phyloP scores from a whole-genome alignment of 2,797 vertebrate species.

The Syngnathus rostellatus region DNA sequence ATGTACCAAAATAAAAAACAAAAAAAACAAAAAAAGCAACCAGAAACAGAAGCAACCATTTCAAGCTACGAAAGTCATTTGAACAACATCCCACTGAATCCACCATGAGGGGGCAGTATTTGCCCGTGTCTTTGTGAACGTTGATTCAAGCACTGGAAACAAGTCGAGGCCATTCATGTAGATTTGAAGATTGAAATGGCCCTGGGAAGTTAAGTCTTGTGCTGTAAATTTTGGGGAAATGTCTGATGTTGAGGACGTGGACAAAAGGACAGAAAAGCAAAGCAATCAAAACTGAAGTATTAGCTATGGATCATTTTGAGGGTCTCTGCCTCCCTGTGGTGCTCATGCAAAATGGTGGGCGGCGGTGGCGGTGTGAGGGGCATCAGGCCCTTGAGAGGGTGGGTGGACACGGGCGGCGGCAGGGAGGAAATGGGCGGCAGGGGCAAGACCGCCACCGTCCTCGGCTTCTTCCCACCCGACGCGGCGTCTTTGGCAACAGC shows the following conservation, averaged over 20 bases:
- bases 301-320: conserved; percentile 72
- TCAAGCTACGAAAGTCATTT: neutral
- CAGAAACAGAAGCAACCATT: conserved; percentile 5
- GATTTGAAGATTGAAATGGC: neutral
- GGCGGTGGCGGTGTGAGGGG: conserved; percentile 60
- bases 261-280: conserved; percentile 57
- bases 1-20: conserved; percentile 12
- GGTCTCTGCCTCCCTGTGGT: conserved; percentile 75
- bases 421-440: conserved; percentile 60
- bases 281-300: conserved; percentile 50
- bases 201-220: conserved; percentile 17
- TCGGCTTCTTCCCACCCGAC: conserved; percentile 59
- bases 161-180: conserved; percentile 1
- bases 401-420: conserved; percentile 59
- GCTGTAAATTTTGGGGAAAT: conserved; percentile 10
- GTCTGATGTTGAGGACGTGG: conserved; percentile 20
- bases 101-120: conserved; percentile 70
- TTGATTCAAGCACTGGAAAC: neutral
- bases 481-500: conserved; percentile 51
- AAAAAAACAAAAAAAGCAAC: conserved; percentile 30
- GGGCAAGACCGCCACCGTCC: conserved; percentile 35
- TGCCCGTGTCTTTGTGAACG: conserved; percentile 41
- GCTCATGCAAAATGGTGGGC: conserved; percentile 62
- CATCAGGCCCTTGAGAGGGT: conserved; percentile 72
- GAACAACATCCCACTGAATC: conserved; percentile 7